Percentiles rank a stretch among this genome's conserved stretches.
These are phyloP conservation scores for Neodiprion pinetum DNA, from an alignment of 1,140 invertebrate genomes.

Conservation along the genomic window DNA sequence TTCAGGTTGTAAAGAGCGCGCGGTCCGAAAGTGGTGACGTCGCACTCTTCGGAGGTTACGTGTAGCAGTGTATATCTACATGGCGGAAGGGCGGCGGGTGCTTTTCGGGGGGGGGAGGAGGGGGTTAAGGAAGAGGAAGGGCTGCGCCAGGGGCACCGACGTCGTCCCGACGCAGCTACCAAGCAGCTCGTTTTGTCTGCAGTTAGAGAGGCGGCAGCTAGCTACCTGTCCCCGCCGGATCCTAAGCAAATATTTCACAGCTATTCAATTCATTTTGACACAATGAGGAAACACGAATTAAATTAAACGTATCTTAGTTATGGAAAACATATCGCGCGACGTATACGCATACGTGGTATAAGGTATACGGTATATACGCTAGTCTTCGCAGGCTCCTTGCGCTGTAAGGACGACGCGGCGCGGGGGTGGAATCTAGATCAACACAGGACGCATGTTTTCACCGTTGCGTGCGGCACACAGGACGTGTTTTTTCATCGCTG, in stretches of 20 bases:
- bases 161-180: slow-evolving; percentile 67
- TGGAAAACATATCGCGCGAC: not conserved
- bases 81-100: not conserved
- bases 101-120: slow-evolving; percentile 23
- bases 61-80: not conserved
- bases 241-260: slow-evolving; percentile 49
- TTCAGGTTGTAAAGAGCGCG: slow-evolving; percentile 37
- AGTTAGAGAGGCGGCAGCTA: slow-evolving; percentile 1
- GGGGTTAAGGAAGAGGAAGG: slow-evolving; percentile 62
- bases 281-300: slow-evolving; percentile 38
- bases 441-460: not conserved
- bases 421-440: slow-evolving; percentile 4
- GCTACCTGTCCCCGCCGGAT: slow-evolving; percentile 29
- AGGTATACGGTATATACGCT: no score
- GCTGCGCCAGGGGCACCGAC: slow-evolving; percentile 66
- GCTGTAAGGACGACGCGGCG: not conserved
- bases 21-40: slow-evolving; percentile 11
- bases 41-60: slow-evolving; percentile 26
- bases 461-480: no score
- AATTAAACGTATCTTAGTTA: slow-evolving; percentile 36
- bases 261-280: slow-evolving; percentile 44
- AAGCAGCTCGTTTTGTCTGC: slow-evolving; percentile 59
- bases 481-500: no score
- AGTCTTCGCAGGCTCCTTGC: no score
- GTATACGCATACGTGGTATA: no score